These are phyloP conservation scores for Drosophila ogumai DNA, from an alignment of 1,140 invertebrate genomes.

Conservation along the genomic window DNA sequence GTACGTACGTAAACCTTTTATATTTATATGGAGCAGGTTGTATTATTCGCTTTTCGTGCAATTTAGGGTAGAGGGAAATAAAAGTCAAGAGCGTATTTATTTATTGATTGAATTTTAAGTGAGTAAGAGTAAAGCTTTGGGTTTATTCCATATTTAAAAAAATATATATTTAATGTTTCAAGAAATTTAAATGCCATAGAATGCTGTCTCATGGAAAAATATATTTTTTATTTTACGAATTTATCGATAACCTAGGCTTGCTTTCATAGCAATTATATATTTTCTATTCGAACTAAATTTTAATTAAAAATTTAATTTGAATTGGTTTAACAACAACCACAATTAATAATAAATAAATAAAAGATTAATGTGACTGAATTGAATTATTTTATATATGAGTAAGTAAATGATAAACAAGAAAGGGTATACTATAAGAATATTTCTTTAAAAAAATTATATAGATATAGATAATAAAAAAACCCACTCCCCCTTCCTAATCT, in stretches of 20 bases:
- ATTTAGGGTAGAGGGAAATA: not conserved
- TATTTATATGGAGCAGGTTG: conserved; percentile 38
- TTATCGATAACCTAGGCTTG: not conserved
- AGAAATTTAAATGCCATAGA: not conserved
- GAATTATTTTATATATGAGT: not conserved
- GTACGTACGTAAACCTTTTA: conserved; percentile 13
- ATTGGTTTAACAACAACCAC: no score
- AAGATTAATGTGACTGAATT: no score
- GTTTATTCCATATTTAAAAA: not conserved
- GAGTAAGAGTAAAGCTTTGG: not conserved
- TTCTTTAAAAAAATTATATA: not conserved
- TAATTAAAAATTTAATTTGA: not conserved
- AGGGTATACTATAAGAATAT: not conserved
- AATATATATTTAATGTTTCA: not conserved
- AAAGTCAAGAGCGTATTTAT: conserved; percentile 1
- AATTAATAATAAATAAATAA: not conserved
- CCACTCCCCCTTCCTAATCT: not conserved
- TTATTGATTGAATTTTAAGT: conserved; percentile 20
- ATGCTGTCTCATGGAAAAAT: not conserved
- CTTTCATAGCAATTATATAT: not conserved
- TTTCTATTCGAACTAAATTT: not conserved
- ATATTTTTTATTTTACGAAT: not conserved
- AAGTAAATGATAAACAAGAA: not conserved
- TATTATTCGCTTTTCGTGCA: conserved; percentile 23
- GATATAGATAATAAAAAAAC: no score